Base-by-base conservation (phyloP, 1,140 invertebrate genomes). In the Bathynomus jamesi region DNA sequence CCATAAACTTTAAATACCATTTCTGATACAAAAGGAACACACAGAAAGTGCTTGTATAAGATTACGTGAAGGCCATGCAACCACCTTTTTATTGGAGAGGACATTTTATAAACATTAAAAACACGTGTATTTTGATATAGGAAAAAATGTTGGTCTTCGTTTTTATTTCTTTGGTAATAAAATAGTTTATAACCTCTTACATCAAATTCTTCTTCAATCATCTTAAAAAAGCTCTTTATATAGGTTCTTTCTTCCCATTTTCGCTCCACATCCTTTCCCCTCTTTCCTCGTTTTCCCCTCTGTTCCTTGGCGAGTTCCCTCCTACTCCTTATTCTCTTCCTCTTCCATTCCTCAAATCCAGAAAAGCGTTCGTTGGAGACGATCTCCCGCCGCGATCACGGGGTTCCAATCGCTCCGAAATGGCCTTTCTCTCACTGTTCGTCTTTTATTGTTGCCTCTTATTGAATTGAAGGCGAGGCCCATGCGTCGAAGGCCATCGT, bases 401-500 rank as follows among this genome's bases (percentile, higher is more conserved):
- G 69, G n/a, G 69, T 32, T 28, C 46, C 64, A 71, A 71, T 71
- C 69, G 64, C 32, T 27, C 40, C 53, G 61, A 62, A 71, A 71
- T 71, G 62, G 69, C 28, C 65, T 71, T 71, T 71, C 64, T 71
- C 69, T 46, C 69, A 65, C 69, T 53, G 62, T 27, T 64, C 69
- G 27, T 64, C 69, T 71, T 65, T 71, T 71, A 71, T 65, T 65
- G 69, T 40, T 40, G 69, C 63, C 65, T 46, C 63, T 71, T 71
- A 71, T 71, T 71, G 69, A 71, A 71, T 71, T 71, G 62, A 71
- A 71, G 62, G 69, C 25, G 30, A 21, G 69, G 32, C 64, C 69
- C 64, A 53, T 65, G 69, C 53, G 63, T 32, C 69, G 53, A 66
- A 29, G 62, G 60, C 65, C 65, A n/a, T 28, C 24, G 69, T 65